Evolutionary conservation across 2,113 vertebrate species (phyloP).

Genomic region (Coreoperca whiteheadi): DNA sequence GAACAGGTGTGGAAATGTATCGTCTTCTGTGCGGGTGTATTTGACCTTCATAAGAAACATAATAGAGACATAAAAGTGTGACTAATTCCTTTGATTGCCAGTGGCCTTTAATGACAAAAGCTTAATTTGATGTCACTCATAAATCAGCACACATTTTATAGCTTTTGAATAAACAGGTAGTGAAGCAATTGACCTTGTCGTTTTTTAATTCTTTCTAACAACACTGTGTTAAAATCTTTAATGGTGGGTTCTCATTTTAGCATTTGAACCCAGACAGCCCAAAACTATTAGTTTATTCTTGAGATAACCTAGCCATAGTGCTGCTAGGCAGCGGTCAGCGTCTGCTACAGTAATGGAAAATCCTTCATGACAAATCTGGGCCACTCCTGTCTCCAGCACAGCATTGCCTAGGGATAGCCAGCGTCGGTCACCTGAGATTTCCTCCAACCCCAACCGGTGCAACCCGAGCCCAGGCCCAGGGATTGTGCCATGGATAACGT

Average conservation of each 20-base stretch:
- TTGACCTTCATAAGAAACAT: slow-evolving; percentile 1
- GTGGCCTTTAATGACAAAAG: not conserved
- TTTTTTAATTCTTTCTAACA: not conserved
- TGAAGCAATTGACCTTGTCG: not conserved
- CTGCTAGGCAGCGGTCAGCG: slow-evolving; percentile 61
- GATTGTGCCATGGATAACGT: slow-evolving; percentile 83
- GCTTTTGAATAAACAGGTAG: not conserved
- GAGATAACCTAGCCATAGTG: not conserved
- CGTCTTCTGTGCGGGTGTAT: not conserved
- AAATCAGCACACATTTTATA: not conserved
- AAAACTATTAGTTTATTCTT: not conserved
- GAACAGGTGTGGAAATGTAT: slow-evolving; percentile 18
- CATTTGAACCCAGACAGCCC: slow-evolving; percentile 9
- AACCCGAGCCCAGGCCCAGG: slow-evolving; percentile 80
- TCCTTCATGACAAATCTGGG: slow-evolving; percentile 85
- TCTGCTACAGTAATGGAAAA: slow-evolving; percentile 82
- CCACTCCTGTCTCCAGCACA: slow-evolving; percentile 81
- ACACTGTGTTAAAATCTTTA: not conserved
- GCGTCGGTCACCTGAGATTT: slow-evolving; percentile 85
- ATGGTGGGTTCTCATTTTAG: not conserved
- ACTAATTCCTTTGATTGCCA: not conserved
- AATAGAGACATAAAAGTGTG: not conserved
- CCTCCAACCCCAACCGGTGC: slow-evolving; percentile 80
- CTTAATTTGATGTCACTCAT: not conserved
- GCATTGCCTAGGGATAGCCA: slow-evolving; percentile 80